These are phyloP conservation scores for Axis porcinus DNA, from an alignment of 2,113 vertebrate genomes.

Conservation along the genomic window DNA sequence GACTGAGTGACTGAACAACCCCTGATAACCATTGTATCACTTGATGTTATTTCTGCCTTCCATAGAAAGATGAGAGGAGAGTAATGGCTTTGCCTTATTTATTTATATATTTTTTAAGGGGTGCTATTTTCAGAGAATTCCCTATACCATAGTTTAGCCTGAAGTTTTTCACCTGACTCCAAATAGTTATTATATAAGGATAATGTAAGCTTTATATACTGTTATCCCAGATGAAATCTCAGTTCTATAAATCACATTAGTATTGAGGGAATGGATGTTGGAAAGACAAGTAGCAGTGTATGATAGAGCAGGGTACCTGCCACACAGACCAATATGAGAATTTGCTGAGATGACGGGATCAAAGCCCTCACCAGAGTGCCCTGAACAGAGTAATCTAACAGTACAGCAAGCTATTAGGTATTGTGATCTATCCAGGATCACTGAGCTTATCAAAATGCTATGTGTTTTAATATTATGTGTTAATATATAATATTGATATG, in stretches of 20 bases:
- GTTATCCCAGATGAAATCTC: background rate
- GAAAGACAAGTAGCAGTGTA: background rate
- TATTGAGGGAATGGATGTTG: background rate
- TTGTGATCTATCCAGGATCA: background rate
- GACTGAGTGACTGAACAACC: background rate
- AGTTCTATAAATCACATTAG: background rate
- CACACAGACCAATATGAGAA: background rate
- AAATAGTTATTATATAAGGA: background rate
- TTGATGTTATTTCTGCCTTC: background rate
- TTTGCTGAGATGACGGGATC: background rate
- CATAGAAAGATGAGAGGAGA: background rate
- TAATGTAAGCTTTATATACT: background rate
- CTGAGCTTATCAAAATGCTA: background rate
- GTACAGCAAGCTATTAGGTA: background rate
- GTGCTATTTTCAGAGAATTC: background rate
- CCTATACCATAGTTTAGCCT: background rate
- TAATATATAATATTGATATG: background rate
- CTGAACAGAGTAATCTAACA: background rate
- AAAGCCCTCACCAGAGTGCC: background rate
- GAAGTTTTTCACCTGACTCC: background rate
- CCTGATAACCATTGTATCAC: background rate
- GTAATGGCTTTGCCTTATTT: background rate
- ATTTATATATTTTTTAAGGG: background rate
- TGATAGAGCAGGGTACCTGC: background rate
- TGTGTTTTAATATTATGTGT: background rate